Conservation (phyloP, 2,888 invertebrate species). For the Amphipoea lucens region DNA sequence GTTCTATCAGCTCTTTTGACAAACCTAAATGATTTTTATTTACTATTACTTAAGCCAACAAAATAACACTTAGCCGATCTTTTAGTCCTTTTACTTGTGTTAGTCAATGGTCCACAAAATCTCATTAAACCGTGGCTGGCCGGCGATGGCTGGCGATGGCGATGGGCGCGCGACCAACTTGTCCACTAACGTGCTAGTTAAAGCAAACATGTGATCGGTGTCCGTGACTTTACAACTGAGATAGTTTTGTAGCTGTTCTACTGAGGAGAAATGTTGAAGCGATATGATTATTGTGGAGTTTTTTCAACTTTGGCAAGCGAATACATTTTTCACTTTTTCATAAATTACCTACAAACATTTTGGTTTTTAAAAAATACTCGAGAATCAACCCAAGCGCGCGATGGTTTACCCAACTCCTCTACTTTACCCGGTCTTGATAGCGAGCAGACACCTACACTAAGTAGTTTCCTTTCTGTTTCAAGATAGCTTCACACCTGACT, state of each 20-base stretch:
- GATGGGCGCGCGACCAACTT: conserved; percentile 44
- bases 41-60: background rate
- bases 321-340: too few species aligned
- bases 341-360: too few species aligned
- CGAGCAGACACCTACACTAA: background rate
- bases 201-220: conserved; percentile 33
- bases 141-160: background rate
- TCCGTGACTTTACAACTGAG: conserved; percentile 19
- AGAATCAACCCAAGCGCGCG: too few species aligned
- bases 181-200: conserved; percentile 35
- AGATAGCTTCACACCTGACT: conserved; percentile 21
- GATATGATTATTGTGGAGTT: background rate
- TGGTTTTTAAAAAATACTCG: too few species aligned
- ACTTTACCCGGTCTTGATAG: background rate
- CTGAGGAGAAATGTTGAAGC: background rate
- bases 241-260: conserved; percentile 9
- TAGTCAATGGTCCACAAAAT: conserved; percentile 33
- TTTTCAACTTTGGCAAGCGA: background rate
- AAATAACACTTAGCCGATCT: background rate
- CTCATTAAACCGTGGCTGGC: conserved; percentile 10
- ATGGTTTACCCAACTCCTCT: background rate
- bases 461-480: conserved; percentile 20
- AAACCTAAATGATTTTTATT: background rate
- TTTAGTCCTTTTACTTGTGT: conserved; percentile 37
- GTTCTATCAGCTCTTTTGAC: background rate